A percentile compares a stretch with the other conserved stretches of the same genome.
Evolutionary conservation across 2,888 invertebrate species (phyloP).

Genomic region (Epirrhoe tristata): DNA sequence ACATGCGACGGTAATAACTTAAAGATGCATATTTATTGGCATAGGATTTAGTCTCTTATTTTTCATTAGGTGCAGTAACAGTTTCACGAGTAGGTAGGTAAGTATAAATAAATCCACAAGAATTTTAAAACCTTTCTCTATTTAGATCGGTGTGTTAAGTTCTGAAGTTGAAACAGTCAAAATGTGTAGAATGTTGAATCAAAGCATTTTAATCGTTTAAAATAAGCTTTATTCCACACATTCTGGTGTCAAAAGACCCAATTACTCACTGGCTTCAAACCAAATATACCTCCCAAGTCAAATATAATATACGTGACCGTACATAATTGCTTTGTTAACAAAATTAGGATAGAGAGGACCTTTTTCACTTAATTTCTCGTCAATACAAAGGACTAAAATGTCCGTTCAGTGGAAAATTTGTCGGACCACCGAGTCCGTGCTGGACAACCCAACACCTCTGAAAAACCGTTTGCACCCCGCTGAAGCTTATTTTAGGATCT

Average conservation of each 20-base stretch:
- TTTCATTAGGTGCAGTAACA: not conserved
- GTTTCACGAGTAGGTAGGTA: too few species aligned
- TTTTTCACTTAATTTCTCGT: slow-evolving; percentile 78
- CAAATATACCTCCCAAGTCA: slow-evolving; percentile 42
- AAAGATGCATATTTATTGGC: slow-evolving; percentile 55
- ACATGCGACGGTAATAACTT: slow-evolving; percentile 69
- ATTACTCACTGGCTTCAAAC: slow-evolving; percentile 11
- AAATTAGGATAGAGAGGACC: slow-evolving; percentile 59
- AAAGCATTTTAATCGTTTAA: too few species aligned
- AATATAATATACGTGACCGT: slow-evolving; percentile 61
- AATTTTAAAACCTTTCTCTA: too few species aligned
- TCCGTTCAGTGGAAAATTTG: slow-evolving; percentile 84
- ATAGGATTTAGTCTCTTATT: slow-evolving; percentile 31
- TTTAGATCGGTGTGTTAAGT: too few species aligned
- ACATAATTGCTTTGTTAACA: slow-evolving; percentile 66
- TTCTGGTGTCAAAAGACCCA: not conserved
- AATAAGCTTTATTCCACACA: not conserved
- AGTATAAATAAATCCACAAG: too few species aligned
- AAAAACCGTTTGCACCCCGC: slow-evolving; percentile 80
- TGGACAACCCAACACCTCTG: slow-evolving; percentile 80
- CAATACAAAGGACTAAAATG: slow-evolving; percentile 80
- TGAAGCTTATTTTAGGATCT: slow-evolving; percentile 82
- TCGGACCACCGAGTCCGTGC: slow-evolving; percentile 80
- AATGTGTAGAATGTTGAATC: too few species aligned
- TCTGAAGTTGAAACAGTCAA: not conserved